Base-by-base conservation (phyloP, 1,140 invertebrate species). In the Trypoxylus dichotomus region DNA sequence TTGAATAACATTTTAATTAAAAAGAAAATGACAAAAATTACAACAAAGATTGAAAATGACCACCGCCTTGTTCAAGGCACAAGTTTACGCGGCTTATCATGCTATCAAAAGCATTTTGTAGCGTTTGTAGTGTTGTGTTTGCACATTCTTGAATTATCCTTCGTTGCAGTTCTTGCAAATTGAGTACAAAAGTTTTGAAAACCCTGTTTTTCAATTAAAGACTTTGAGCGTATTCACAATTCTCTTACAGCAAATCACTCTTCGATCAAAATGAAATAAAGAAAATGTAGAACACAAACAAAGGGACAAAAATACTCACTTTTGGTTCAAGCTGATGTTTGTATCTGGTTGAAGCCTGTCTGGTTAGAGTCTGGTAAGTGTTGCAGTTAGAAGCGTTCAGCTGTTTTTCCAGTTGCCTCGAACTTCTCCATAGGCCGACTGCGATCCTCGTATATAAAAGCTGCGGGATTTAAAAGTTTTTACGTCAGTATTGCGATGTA, bases 391-490 rank as follows among this genome's bases (percentile, higher is more conserved):
- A 83, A 77, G 83, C 83, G 72, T 86, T 83, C 76, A 86, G 78
- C 81, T 88, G 88, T 74, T 86, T 86, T 74, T 90, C 89, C 10
- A 92, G 83, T 8, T 90, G 89, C 25, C 89, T 87, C 0, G 90
- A 91, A 79, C 91, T 93, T 79, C 89, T 89, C 93, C 93, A 94
- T 21, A 95, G 83, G 0, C 90, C 92, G 11, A 94, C 88, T 3
- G 92, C 93, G 78, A 94, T 94, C 79, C 91, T 89, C 72, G 91
- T 92, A 81, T 95, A 95, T 0, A 93, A 79, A 43, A 91, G 88
- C 91, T 92, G 85, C 21, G 25, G 13, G 2, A 68, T 21, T 25
- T 29, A 11, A 29, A 68, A 25, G 24, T 68, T 24, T 68, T 13
- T n/a, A 27, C 19, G 2, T 68, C 21, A 29, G 27, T 68, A 68